Base-by-base conservation (phyloP, 2,113 vertebrate genomes). In the Cololabis saira region DNA sequence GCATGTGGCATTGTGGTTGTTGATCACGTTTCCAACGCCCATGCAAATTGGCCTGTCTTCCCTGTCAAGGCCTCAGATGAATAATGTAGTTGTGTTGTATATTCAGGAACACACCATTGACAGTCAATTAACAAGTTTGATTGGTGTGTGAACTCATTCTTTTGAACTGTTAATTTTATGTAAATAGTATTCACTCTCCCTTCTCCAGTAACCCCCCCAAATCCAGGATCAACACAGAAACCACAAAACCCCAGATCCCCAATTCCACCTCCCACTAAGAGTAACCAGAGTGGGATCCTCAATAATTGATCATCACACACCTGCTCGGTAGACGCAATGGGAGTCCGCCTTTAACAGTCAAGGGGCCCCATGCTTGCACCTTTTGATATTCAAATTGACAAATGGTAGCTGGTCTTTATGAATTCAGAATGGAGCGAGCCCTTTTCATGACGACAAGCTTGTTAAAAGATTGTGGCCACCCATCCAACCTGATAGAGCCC, bases 91-190 rank as follows among this genome's bases (percentile, higher is more conserved):
- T 95, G 93, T 95, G 95, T 96, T 96, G 95, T 95, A 95, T 95
- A 95, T 95, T 95, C 95, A 95, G 95, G 94, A 95, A 95, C 95
- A 95, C 95, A 89, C 95, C 95, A 97, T 96, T 97, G 96, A 96
- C 96, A 98, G 96, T 97, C 96, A 98, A 98, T 98, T 98, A 98
- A 97, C 97, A 97, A 96, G 95, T 97, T 98, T 98, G 96, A 98
- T 97, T 97, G 96, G 95, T 97, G 95, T 97, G 95, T 95, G 95
- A 96, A 97, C 95, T 96, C 94, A 94, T 96, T 95, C 96, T 97
- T 98, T 97, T 97, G 96, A 98, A 97, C 97, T 97, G 96, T 97
- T 98, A 98, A 98, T 98, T 97, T 96, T 97, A 98, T 98, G 96
- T 97, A 97, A 98, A 98, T 98, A 95, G 94, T 94, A 95, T 96